Evolutionary conservation across 1,140 invertebrate species (phyloP), one percentile per base, ranked within the genome.

Genomic region (Hylaeus volcanicus): DNA sequence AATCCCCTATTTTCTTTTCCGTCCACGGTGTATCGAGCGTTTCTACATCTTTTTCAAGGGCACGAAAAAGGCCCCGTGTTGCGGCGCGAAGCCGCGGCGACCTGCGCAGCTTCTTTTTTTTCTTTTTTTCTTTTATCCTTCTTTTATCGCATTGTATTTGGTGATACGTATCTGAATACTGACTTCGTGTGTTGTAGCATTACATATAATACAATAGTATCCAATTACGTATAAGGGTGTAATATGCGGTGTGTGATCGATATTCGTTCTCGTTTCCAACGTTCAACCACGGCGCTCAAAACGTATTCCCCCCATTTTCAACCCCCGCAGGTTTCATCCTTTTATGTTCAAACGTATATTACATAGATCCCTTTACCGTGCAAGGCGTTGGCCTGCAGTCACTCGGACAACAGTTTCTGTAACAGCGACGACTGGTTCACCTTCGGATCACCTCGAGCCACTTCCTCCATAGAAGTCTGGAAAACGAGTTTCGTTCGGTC

Each of bases 331-430:
- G 5, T 6, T 6, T 45, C 45, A 48, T 53, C 43, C 15, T 41
- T 53, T 51, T 65, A 80, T 63, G 68, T 77, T 88, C 83, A 91
- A 91, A 91, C 88, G 88, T 91, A 93, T 92, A 90, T 93, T 93
- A 93, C 91, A 92, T 89, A 88, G 84, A 92, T 90, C 86, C 87
- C 84, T 82, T 91, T 90, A 90, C 81, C 86, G 84, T 87, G 86
- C 81, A 89, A 88, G 81, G 86, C 77, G 81, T 88, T 87, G 88
- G 87, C 88, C 90, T 88, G 90, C 90, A 92, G 94, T 96, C 95
- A 96, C 94, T 96, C 96, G 84, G 96, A 97, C 89, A 97, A 93
- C 89, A 96, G 94, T 92, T 96, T 96, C 94, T 96, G 96, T 88
- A 97, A 94, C 90, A 96, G 93, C 88, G 96, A 96, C 76, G 96